Evolutionary conservation across 2,113 vertebrate genomes (phyloP).

Genomic region (Corythaixoides concolor): DNA sequence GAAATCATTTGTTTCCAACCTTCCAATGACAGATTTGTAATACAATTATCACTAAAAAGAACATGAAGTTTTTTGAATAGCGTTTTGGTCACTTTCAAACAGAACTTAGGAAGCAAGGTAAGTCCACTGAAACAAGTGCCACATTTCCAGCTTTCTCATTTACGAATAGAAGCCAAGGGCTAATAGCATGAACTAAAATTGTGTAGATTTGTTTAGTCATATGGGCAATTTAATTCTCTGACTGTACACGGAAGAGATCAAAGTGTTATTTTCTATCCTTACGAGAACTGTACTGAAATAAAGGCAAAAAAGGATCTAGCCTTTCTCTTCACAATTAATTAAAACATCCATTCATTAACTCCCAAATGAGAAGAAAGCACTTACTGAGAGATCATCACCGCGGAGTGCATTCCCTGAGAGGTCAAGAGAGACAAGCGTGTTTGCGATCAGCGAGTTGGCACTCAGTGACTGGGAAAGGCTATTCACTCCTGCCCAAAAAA

Average conservation of each 20-base stretch:
- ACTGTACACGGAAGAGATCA: neutral
- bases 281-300: neutral
- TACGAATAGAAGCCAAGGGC: neutral
- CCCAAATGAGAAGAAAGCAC: neutral
- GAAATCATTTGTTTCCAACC: neutral
- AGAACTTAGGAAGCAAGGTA: neutral
- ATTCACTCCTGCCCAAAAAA: conserved; percentile 85
- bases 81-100: neutral
- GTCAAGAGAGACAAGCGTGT: conserved; percentile 85
- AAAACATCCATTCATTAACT: neutral
- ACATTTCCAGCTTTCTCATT: neutral
- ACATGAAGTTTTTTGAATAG: neutral
- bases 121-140: neutral
- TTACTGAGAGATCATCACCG: conserved; percentile 90
- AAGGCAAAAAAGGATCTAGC: neutral
- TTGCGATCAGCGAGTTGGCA: conserved; percentile 79
- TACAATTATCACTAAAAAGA: neutral
- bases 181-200: neutral
- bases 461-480: conserved; percentile 89
- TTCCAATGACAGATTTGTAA: neutral
- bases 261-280: neutral
- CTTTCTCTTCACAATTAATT: neutral
- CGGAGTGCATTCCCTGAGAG: conserved; percentile 90
- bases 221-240: neutral
- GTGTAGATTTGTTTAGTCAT: neutral